Conservation (phyloP, 1,140 invertebrate species). For the Drepana arcuata region DNA sequence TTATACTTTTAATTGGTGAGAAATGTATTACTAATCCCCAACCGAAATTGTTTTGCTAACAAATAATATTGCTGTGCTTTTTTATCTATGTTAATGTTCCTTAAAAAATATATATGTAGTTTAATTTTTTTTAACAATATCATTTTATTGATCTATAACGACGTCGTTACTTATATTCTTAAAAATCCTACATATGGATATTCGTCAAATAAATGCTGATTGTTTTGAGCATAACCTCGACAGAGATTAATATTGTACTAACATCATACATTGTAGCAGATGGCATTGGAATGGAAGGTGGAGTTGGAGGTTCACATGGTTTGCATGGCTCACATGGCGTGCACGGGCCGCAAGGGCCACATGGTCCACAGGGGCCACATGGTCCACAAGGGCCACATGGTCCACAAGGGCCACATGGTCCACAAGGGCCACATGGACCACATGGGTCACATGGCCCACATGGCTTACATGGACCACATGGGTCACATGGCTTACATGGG, state of each 20-base stretch:
- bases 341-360: no score
- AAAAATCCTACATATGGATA: no score
- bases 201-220: no score
- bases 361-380: neutral
- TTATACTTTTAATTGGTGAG: neutral
- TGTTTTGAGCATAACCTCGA: no score
- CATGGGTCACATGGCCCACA: neutral
- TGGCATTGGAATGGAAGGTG: no score
- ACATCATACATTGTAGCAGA: no score
- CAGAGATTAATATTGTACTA: no score
- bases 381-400: neutral
- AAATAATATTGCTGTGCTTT: neutral
- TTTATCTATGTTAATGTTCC: neutral
- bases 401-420: neutral
- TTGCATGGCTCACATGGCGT: no score
- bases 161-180: no score
- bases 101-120: neutral
- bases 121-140: neutral
- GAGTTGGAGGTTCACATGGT: no score
- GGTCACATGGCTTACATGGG: neutral
- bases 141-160: neutral
- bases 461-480: neutral
- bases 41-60: neutral
- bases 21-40: neutral
- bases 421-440: neutral